Evolutionary conservation across 2,888 invertebrate species (phyloP).

Genomic region (Rotaria socialis): DNA sequence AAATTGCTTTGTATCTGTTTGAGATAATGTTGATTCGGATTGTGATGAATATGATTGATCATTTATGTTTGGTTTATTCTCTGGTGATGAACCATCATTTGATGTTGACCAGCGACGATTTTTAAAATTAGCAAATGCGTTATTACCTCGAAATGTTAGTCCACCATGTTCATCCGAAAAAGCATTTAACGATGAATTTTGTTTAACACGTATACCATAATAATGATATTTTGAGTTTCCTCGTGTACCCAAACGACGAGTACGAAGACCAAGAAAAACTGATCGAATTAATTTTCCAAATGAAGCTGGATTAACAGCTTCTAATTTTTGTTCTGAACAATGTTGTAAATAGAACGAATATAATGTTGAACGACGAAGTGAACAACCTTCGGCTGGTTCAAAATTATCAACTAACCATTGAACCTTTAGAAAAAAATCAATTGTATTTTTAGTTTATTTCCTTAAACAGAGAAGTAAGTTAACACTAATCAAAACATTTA

Average conservation of each 20-base stretch:
- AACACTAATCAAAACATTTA: too few species aligned
- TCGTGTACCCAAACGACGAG: slow-evolving; percentile 83
- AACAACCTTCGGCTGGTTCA: slow-evolving; percentile 91
- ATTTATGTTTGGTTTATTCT: neutral
- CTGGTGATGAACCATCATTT: slow-evolving; percentile 30
- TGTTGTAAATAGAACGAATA: slow-evolving; percentile 95
- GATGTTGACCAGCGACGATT: slow-evolving; percentile 32
- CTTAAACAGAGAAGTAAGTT: too few species aligned
- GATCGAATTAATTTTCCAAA: slow-evolving; percentile 98
- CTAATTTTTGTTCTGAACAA: slow-evolving; percentile 78
- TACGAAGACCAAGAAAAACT: slow-evolving; percentile 89
- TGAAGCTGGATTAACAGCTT: slow-evolving; percentile 97
- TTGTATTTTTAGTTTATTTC: neutral
- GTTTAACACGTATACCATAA: slow-evolving; percentile 95
- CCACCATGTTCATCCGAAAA: slow-evolving; percentile 57
- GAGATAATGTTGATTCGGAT: neutral
- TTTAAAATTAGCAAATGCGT: slow-evolving; percentile 44
- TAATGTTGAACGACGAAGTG: slow-evolving; percentile 83
- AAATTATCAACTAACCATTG: slow-evolving; percentile 91
- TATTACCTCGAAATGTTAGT: slow-evolving; percentile 43
- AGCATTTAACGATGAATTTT: slow-evolving; percentile 69
- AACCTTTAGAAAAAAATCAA: neutral
- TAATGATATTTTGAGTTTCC: slow-evolving; percentile 99
- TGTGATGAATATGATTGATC: slow-evolving; percentile 34
- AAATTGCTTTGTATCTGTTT: neutral